Evolutionary conservation across 2,888 invertebrate genomes (phyloP), one percentile per base, ranked within the genome.

Genomic region (Epistrophe eligans): DNA sequence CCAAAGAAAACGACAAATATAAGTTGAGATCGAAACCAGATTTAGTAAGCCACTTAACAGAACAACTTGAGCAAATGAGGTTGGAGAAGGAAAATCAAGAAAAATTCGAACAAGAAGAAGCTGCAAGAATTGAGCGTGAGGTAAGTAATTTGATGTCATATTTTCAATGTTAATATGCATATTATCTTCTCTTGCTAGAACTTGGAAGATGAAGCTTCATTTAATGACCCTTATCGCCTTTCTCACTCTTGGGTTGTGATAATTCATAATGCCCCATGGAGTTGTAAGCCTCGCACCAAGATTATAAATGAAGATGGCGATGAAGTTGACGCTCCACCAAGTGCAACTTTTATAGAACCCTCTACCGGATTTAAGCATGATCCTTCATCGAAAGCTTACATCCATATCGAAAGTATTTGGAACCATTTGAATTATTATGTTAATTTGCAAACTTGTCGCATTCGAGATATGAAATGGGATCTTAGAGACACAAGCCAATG

Each of bases 161-260:
- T n/a, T n/a, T n/a, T n/a, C n/a, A n/a, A n/a, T n/a, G n/a, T n/a
- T n/a, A n/a, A n/a, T n/a, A n/a, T n/a, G n/a, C n/a, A n/a, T n/a
- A n/a, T n/a, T n/a, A n/a, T n/a, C n/a, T 45, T 45, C 0, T 8
- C 15, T 4, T 72, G 11, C 50, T 57, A 96, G 96, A 94, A 95
- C 72, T 90, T 95, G 48, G 96, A 97, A 90, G 93, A 94, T 67
- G 94, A 95, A 1, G 95, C 95, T 0, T 93, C 93, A 2, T 97
- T 97, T 90, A 94, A 94, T 0, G 94, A 96, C 70, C 94, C 95
- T 85, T 96, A 95, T 4, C 94, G 95, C 91, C 94, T 97, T 50
- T 93, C 97, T 1, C 98, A 98, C 92, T 95, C 96, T 0, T 98
- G 98, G 98, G 95, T 98, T 4, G 93, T 97, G 4, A 93, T 98